phyloP scores from a whole-genome alignment of 2,888 invertebrate genomes.

The Rhodophaea formosa region DNA sequence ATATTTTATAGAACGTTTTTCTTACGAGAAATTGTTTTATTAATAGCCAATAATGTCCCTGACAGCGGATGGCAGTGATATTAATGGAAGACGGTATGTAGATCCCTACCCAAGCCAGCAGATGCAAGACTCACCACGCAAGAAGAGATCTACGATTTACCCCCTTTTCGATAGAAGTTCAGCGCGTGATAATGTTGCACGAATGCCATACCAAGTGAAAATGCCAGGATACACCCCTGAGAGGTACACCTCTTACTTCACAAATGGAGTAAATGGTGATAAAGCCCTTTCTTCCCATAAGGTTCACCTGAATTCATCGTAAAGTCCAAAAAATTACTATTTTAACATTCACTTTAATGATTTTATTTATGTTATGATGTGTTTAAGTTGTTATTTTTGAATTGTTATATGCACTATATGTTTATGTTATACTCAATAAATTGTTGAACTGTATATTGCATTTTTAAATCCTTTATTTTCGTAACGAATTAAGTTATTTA shows the following conservation, averaged over 20 bases:
- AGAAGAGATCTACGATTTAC: slow-evolving; percentile 63
- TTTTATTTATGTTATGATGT: background rate
- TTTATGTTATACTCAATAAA: slow-evolving; percentile 14
- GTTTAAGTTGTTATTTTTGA: slow-evolving; percentile 9
- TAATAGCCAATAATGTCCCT: slow-evolving; percentile 72
- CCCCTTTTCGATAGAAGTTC: slow-evolving; percentile 52
- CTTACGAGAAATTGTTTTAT: slow-evolving; percentile 50
- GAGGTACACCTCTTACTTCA: slow-evolving; percentile 69
- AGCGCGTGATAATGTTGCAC: slow-evolving; percentile 40
- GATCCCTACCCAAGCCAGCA: slow-evolving; percentile 73
- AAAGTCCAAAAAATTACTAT: slow-evolving; percentile 17
- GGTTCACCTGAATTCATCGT: slow-evolving; percentile 39
- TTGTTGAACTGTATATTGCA: background rate
- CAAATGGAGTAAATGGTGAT: slow-evolving; percentile 44
- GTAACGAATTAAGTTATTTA: too few relatives aligned
- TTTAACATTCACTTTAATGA: background rate
- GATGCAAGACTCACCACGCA: slow-evolving; percentile 70
- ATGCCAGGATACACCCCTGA: slow-evolving; percentile 64
- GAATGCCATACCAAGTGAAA: slow-evolving; percentile 53
- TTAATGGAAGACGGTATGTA: slow-evolving; percentile 67
- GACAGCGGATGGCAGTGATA: slow-evolving; percentile 77
- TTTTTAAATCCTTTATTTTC: slow-evolving; percentile 5
- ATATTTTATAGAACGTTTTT: slow-evolving; percentile 15
- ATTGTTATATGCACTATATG: slow-evolving; percentile 12
- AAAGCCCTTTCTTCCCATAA: slow-evolving; percentile 33